These are phyloP conservation scores for Canis aureus DNA, from an alignment of 2,113 vertebrate species.

Conservation along the genomic window DNA sequence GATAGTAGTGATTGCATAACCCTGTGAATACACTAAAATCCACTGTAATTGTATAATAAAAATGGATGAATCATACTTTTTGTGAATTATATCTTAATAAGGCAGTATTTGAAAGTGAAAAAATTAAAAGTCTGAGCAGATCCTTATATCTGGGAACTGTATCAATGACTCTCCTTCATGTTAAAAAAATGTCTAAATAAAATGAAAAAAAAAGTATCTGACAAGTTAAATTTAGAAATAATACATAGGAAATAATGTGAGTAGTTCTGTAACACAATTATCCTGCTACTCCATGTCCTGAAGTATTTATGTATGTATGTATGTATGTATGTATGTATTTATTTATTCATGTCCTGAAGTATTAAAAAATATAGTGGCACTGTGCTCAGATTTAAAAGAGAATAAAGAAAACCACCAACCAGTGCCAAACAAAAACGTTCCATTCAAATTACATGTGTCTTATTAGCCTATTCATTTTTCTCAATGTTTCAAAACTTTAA, in stretches of 20 bases:
- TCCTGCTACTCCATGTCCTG: background rate
- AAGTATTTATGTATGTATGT: background rate
- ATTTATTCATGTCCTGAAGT: background rate
- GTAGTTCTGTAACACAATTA: background rate
- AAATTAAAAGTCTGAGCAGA: background rate
- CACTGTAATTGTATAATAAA: background rate
- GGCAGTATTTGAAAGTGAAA: background rate
- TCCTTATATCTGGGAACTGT: background rate
- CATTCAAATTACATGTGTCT: background rate
- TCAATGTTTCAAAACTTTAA: background rate
- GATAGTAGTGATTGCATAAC: background rate
- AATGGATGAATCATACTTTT: background rate
- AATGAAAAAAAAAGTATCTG: background rate
- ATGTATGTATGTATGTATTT: no score
- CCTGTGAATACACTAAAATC: background rate
- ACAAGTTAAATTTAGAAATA: background rate
- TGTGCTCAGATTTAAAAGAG: background rate
- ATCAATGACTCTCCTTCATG: background rate
- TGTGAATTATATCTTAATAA: background rate
- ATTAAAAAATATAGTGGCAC: background rate
- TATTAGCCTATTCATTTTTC: background rate
- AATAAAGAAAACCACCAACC: background rate
- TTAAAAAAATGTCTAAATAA: background rate
- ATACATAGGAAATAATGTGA: background rate
- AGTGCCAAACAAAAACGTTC: background rate